Conservation (phyloP, 2,888 invertebrate species). For the Sepiola atlantica region DNA sequence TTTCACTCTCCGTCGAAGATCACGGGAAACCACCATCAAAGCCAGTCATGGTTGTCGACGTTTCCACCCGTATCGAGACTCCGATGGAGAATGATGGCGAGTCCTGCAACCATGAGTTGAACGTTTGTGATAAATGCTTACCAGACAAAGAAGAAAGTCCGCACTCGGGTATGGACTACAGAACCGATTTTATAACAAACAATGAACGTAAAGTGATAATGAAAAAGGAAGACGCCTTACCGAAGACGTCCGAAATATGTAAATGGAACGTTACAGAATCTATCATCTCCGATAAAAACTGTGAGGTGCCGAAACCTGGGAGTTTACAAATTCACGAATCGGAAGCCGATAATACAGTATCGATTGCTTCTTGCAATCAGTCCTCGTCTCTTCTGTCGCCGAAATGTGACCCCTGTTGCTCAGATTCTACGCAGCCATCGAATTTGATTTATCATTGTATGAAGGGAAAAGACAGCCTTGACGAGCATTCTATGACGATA, state of each 20-base stretch:
- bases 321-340: conserved; percentile 32
- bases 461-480: background rate
- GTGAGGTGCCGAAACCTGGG: background rate
- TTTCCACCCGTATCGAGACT: conserved; percentile 8
- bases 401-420: conserved; percentile 23
- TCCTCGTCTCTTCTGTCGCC: background rate
- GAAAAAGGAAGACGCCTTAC: conserved; percentile 41
- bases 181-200: background rate
- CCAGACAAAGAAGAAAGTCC: conserved; percentile 34
- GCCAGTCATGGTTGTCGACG: conserved; percentile 37
- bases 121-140: conserved; percentile 36
- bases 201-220: conserved; percentile 35
- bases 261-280: conserved; percentile 37
- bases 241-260: conserved; percentile 24
- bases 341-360: background rate
- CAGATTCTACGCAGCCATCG: background rate
- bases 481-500: background rate
- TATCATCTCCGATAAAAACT: background rate
- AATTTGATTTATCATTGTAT: conserved; percentile 38
- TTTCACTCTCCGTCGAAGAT: conserved; percentile 35
- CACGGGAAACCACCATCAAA: background rate
- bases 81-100: conserved; percentile 36
- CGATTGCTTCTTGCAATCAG: background rate
- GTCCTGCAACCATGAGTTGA: background rate
- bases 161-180: conserved; percentile 6